phyloP scores from a whole-genome alignment of 1,140 invertebrate genomes.

The Pristionchus pacificus region DNA sequence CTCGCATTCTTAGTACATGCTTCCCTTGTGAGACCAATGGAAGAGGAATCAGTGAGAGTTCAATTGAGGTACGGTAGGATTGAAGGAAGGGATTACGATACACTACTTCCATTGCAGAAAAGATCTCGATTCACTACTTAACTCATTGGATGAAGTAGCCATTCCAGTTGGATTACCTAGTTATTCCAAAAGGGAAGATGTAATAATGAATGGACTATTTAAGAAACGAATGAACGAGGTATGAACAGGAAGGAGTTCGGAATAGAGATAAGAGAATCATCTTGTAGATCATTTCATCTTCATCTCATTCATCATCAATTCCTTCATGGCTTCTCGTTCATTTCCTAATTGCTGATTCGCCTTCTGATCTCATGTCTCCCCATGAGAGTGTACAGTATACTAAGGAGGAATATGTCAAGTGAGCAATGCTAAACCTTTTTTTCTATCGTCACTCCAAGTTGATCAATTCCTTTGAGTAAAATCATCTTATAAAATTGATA shows the following conservation, averaged over 20 bases:
- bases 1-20: not conserved
- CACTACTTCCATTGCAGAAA: not conserved
- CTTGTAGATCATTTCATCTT: too few relatives aligned
- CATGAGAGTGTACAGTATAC: slow-evolving; percentile 51
- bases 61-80: not conserved
- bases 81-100: not conserved
- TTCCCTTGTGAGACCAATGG: not conserved
- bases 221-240: too few relatives aligned
- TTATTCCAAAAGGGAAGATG: too few relatives aligned
- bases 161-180: not conserved
- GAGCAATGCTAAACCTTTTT: too few relatives aligned
- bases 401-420: not conserved
- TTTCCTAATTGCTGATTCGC: slow-evolving; percentile 38
- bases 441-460: too few relatives aligned
- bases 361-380: slow-evolving; percentile 33
- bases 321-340: slow-evolving; percentile 36
- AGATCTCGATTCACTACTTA: not conserved
- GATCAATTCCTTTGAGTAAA: too few relatives aligned
- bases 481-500: too few relatives aligned
- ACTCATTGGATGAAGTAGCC: not conserved
- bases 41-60: not conserved
- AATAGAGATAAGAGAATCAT: too few relatives aligned
- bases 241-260: too few relatives aligned
- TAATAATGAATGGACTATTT: too few relatives aligned
- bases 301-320: too few relatives aligned